Percentiles rank a stretch among this genome's conserved stretches.
These are phyloP conservation scores for Siniperca knerii DNA, from an alignment of 2,113 vertebrate species.

Conservation along the genomic window DNA sequence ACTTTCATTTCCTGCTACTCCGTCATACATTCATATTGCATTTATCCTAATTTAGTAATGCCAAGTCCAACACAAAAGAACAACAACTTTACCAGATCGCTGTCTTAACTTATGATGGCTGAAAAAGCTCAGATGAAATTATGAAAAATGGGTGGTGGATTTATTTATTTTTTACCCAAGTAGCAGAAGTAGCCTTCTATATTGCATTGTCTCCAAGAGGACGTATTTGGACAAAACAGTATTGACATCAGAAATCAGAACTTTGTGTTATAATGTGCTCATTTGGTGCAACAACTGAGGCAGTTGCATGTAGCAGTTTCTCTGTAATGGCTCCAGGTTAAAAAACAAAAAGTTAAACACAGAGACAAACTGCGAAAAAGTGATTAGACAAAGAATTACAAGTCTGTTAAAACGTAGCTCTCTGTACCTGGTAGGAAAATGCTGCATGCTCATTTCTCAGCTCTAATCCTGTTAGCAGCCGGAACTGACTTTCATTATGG, in stretches of 20 bases:
- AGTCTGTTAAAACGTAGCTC: conserved; percentile 21
- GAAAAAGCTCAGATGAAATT: neutral
- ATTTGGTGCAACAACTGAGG: neutral
- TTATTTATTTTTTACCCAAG: too few relatives aligned
- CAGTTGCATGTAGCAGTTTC: neutral
- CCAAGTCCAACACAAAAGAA: neutral
- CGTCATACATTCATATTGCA: neutral
- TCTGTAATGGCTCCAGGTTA: neutral
- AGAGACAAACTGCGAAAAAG: neutral
- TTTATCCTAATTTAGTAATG: neutral
- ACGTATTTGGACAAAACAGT: neutral
- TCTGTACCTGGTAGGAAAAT: conserved; percentile 24
- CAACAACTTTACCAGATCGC: neutral
- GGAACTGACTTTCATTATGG: conserved; percentile 36
- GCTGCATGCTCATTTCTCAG: conserved; percentile 39
- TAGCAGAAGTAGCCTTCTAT: neutral
- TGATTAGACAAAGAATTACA: conserved; percentile 27
- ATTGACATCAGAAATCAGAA: neutral
- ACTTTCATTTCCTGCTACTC: neutral
- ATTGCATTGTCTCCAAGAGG: neutral
- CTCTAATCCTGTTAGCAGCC: conserved; percentile 57
- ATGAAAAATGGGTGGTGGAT: neutral
- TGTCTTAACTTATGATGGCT: neutral
- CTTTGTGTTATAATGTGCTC: neutral
- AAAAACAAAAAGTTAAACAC: neutral